Evolutionary conservation across 2,888 invertebrate genomes (phyloP), one percentile per base, ranked within the genome.

Genomic region (Ecliptopera silaceata): DNA sequence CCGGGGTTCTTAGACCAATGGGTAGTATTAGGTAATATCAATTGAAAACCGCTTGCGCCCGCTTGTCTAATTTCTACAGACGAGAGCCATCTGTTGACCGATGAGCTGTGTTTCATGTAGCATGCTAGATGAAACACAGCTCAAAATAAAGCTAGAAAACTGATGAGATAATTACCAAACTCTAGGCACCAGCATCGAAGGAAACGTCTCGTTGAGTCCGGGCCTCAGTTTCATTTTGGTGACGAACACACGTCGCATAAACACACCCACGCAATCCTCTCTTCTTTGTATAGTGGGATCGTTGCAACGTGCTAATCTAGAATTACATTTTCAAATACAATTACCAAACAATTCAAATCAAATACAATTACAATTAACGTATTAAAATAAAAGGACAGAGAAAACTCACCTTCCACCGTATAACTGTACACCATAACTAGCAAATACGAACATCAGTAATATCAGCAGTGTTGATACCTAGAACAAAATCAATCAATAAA

Each of bases 391-490:
- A n/a, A n/a, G n/a, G n/a, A n/a, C n/a, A n/a, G n/a, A n/a, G n/a
- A n/a, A n/a, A 29, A 52, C 60, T 72, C 65, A 90, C 90, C 92
- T 86, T 56, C 99, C 99, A 1, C 99, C 99, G 77, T 99, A 99
- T 48, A 99, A 92, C 80, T 99, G 99, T 0, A 99, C 99, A 0
- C 99, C 99, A 77, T 99, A 99, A 78, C 98, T 98, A 44, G 99
- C 99, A 86, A 99, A 99, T 20, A 99, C 97, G 85, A 99, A 99
- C 97, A 99, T 99, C 67, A 99, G 92, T 29, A 99, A 94, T 67
- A 99, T 98, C 65, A 99, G 92, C 49, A 99, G 92, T 0, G 99
- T 98, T 0, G 99, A 99, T 92, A 97, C 97, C 96, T 96, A 39
- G 79, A 45, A 63, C 49, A 11, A 42, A 29, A 46, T 34, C 13